Conservation (phyloP, 2,888 invertebrate species). For the Noctua fimbriata region DNA sequence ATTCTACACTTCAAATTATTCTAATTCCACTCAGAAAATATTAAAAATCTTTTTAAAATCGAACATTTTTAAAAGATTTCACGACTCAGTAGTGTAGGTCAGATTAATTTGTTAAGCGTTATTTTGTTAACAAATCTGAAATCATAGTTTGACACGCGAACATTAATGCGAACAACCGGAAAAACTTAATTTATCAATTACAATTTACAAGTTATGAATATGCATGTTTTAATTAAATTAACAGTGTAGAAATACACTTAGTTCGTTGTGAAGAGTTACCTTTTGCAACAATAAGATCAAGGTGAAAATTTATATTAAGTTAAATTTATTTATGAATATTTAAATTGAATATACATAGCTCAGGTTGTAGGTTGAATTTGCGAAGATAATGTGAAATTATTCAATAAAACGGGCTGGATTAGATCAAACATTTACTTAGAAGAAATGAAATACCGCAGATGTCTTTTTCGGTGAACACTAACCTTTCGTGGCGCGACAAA, state of each 20-base stretch:
- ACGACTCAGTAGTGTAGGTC: slow-evolving; percentile 49
- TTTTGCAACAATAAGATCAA: slow-evolving; percentile 60
- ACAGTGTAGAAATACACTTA: slow-evolving; percentile 36
- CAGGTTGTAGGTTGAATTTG: slow-evolving; percentile 32
- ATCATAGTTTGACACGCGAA: slow-evolving; percentile 58
- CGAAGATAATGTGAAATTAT: slow-evolving; percentile 6
- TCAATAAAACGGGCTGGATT: slow-evolving; percentile 16
- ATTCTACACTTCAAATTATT: not conserved
- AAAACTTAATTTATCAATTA: slow-evolving; percentile 59
- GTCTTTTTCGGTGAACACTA: slow-evolving; percentile 67
- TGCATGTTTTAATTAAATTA: slow-evolving; percentile 57
- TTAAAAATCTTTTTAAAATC: slow-evolving; percentile 3
- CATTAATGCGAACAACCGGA: slow-evolving; percentile 59
- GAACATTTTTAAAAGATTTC: slow-evolving; percentile 30
- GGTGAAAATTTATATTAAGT: slow-evolving; percentile 49
- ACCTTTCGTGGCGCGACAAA: slow-evolving; percentile 73
- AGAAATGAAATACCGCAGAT: slow-evolving; percentile 59
- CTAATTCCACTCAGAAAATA: not conserved
- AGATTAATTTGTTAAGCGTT: slow-evolving; percentile 57
- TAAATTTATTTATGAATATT: slow-evolving; percentile 43
- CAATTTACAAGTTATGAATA: slow-evolving; percentile 56
- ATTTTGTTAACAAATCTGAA: slow-evolving; percentile 52
- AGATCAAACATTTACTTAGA: slow-evolving; percentile 43
- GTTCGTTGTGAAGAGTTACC: slow-evolving; percentile 37
- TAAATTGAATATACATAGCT: slow-evolving; percentile 4